A percentile compares a stretch with the other conserved stretches of the same genome.
phyloP scores from a whole-genome alignment of 2,888 invertebrate species.

The Aspidiotus rigidus region DNA sequence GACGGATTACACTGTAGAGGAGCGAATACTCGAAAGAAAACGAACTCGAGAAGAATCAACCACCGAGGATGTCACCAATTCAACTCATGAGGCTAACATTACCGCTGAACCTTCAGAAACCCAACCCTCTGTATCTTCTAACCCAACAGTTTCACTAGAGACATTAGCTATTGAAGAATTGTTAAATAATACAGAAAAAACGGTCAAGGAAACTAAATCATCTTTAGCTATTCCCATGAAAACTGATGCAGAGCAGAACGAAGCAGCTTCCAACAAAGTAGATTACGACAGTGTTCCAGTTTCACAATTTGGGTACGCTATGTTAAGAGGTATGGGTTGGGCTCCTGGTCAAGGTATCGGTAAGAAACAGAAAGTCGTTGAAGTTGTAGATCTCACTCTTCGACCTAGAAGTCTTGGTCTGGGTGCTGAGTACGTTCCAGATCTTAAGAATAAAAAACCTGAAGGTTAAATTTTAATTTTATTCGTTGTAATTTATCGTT shows the following conservation, averaged over 20 bases:
- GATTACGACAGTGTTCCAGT: conserved; percentile 64
- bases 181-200: conserved; percentile 46
- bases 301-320: conserved; percentile 77
- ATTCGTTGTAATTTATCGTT: too few species aligned
- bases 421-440: conserved; percentile 53
- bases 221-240: conserved; percentile 49
- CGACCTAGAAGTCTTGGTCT: conserved; percentile 89
- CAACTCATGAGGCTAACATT: not conserved
- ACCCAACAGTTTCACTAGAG: conserved; percentile 47
- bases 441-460: too few species aligned
- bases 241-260: conserved; percentile 55
- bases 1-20: conserved; percentile 3
- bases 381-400: conserved; percentile 55
- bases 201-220: conserved; percentile 34
- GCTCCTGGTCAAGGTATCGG: conserved; percentile 56
- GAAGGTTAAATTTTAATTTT: too few species aligned
- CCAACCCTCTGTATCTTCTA: too few species aligned
- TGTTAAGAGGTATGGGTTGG: conserved; percentile 95
- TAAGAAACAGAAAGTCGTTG: conserved; percentile 48
- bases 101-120: not conserved
- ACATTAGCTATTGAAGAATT: conserved; percentile 66
- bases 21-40: conserved; percentile 5
- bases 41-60: not conserved
- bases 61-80: not conserved
- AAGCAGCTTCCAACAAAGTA: conserved; percentile 47